Evolutionary conservation across 2,113 vertebrate species (phyloP).

Genomic region (Sprattus sprattus): DNA sequence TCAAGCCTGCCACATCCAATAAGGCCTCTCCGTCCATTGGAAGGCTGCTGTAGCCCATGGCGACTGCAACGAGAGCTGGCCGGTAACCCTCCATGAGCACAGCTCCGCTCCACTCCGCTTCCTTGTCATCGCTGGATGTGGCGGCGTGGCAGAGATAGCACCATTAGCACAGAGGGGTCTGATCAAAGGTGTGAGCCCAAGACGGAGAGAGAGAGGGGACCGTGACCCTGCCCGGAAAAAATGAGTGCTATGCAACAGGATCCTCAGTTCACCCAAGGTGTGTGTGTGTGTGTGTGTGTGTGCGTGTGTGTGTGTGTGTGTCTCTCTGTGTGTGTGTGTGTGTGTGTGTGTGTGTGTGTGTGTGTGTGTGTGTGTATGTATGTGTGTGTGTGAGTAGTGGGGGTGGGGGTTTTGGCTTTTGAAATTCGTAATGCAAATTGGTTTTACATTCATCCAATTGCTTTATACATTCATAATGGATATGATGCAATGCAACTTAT

Average conservation of each 20-base stretch:
- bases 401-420: neutral
- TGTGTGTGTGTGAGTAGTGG: constrained; percentile 7
- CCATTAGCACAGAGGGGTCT: constrained; percentile 40
- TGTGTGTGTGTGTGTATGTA: too few relatives aligned
- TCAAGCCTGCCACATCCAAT: constrained; percentile 49
- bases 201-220: neutral
- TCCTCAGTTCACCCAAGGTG: constrained; percentile 36
- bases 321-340: too few relatives aligned
- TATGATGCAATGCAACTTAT: neutral
- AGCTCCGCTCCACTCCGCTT: too few relatives aligned
- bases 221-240: neutral
- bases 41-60: constrained; percentile 32
- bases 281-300: too few relatives aligned
- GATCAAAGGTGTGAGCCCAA: constrained; percentile 42
- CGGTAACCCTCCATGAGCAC: constrained; percentile 27
- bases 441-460: neutral
- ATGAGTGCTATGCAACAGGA: constrained; percentile 22
- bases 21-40: constrained; percentile 38
- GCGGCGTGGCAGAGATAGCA: constrained; percentile 31
- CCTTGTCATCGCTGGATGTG: constrained; percentile 35
- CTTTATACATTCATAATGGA: neutral
- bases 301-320: too few relatives aligned
- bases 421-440: neutral
- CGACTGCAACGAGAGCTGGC: constrained; percentile 34
- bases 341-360: too few relatives aligned